Evolutionary conservation across 92 coral and sea anemone genomes (phyloP), one percentile per base, ranked within the genome.

Genomic region (Chrysogorgia sp.): DNA sequence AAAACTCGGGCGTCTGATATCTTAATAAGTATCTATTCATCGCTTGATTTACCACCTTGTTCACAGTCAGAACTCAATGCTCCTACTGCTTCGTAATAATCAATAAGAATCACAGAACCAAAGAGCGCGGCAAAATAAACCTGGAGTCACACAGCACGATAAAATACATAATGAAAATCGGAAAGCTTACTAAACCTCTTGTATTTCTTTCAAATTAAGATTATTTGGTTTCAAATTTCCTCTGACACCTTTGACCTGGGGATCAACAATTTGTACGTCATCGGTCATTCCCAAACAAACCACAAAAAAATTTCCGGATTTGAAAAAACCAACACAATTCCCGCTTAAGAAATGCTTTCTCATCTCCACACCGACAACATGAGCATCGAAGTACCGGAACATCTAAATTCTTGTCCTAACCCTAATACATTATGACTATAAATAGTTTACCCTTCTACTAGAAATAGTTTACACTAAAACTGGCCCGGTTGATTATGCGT

Each of bases 11-110:
- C 20, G 58, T 55, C 34, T 49, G 31, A 35, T 59, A 72, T 40
- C 59, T 72, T 60, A 49, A n/a, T 68, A 52, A 23, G 23, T 72
- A 72, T 72, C 79, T 52, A 72, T 72, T 72, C 79, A 72, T 72
- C 31, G 30, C 25, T 34, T 72, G 34, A 14, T 72, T 53, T 35
- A 24, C n/a, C n/a, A n/a, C 48, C 22, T 22, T 47, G 28, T 72
- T 53, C 50, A 72, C 79, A 72, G 50, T 56, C 65, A 52, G 66
- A 31, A 58, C 49, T 52, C 55, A 32, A 69, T 24, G 0, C 77
- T 52, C 63, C 79, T 23, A 72, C 65, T 19, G 79, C 53, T 28
- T 34, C 24, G 45, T 10, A 48, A 10, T 14, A 12, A 13, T 29
- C n/a, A n/a, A n/a, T 3, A 57, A 14, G 32, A 57, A 57, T 57